These are phyloP conservation scores for Euzetes globulus DNA, from an alignment of 2,888 invertebrate species.

Conservation along the genomic window DNA sequence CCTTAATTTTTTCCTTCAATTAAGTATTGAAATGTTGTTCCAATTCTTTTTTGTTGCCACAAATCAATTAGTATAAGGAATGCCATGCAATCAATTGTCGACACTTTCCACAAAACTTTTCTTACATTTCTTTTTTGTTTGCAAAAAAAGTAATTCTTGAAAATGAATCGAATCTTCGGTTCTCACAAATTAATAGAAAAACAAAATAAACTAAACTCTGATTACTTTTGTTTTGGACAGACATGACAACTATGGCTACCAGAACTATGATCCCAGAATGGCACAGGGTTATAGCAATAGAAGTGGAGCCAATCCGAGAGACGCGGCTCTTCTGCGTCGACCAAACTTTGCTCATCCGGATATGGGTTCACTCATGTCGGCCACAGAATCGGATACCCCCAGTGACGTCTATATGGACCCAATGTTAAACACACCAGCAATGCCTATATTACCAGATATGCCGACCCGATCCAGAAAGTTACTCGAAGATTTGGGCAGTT, in stretches of 20 bases:
- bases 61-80: no score
- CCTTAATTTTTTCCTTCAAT: background rate
- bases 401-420: constrained; percentile 44
- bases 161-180: no score
- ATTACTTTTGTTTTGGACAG: background rate
- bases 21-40: no score
- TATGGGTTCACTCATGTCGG: constrained; percentile 9
- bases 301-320: background rate
- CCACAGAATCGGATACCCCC: constrained; percentile 44
- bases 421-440: constrained; percentile 49
- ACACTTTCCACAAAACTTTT: no score
- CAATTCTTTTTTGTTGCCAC: no score
- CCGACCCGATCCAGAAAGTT: constrained; percentile 53
- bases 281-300: background rate
- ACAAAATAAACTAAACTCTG: no score
- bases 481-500: constrained; percentile 50
- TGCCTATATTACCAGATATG: constrained; percentile 56
- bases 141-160: no score
- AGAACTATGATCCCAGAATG: background rate
- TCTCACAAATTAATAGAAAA: no score
- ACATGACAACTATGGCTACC: background rate
- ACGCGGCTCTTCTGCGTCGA: constrained; percentile 20
- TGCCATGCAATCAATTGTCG: no score
- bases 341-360: constrained; percentile 26
- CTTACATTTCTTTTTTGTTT: no score